Base-by-base conservation (phyloP, 2,113 vertebrate genomes). In the Anarrhichthys ocellatus region DNA sequence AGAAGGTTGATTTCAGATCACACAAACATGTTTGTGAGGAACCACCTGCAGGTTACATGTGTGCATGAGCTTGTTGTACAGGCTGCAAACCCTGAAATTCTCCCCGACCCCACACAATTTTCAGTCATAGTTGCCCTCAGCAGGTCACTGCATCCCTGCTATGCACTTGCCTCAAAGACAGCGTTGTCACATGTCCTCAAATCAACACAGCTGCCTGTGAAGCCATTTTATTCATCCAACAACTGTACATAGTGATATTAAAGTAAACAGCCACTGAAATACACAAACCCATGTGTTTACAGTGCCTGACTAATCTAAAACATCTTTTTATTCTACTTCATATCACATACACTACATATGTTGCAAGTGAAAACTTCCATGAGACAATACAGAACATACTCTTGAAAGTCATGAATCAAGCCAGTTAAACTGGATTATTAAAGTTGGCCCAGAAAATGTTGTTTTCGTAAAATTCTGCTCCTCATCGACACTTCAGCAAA, bases 151-250 rank as follows among this genome's bases (percentile, higher is more conserved):
- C 73, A 81, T 73, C 78, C 38, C 46, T 59, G 5, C 27, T 10
- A 40, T 11, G 48, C 24, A 22, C 18, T 61, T 27, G 36, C 9
- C 71, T 88, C 44, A 67, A 73, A 87, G 32, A 54, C 65, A 76
- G 32, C 50, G 42, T 36, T 79, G 78, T 73, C 79, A 83, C 69
- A 80, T 64, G 36, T 80, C 50, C 50, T 87, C 62, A 82, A 52
- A 82, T 81, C 78, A 87, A 66, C 22, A 44, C 73, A 65, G 66
- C 76, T 86, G 68, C 62, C 86, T 42, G 58, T 8, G 24, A 78
- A 76, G 20, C 68, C 29, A 1, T 63, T 87, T 58, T 63, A 27
- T 62, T 82, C 9, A 48, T 22, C n/a, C 42, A 63, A 7, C 6
- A 15, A 63, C 24, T 67, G 3, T 27, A 48, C 40, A 32, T 38